These are phyloP conservation scores for Saiga tatarica DNA, from an alignment of 2,113 vertebrate species.

Conservation along the genomic window DNA sequence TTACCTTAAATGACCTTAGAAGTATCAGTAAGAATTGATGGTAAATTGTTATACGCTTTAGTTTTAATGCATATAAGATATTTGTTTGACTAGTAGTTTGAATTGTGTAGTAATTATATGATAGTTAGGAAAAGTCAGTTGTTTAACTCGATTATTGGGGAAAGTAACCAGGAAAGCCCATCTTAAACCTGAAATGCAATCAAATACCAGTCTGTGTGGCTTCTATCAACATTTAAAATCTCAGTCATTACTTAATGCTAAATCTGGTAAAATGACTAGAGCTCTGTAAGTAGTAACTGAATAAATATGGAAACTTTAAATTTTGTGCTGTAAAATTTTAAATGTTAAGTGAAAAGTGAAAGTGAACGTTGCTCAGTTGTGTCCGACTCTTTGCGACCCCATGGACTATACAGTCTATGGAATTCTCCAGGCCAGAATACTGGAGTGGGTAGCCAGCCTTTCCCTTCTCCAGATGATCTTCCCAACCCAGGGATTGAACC, in stretches of 20 bases:
- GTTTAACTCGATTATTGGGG: neutral
- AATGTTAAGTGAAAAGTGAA: neutral
- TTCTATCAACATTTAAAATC: neutral
- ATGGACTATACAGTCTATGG: too few species aligned
- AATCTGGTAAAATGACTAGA: neutral
- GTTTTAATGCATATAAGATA: neutral
- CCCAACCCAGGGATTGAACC: too few species aligned
- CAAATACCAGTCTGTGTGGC: neutral
- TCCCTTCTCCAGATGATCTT: too few species aligned
- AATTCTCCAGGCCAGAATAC: too few species aligned
- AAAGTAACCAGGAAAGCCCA: neutral
- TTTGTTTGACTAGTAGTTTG: neutral
- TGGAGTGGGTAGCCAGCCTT: too few species aligned
- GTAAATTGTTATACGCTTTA: neutral
- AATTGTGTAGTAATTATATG: neutral
- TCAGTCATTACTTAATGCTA: neutral
- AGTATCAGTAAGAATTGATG: neutral
- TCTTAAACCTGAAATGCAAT: constrained; percentile 18
- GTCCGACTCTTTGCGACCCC: too few species aligned
- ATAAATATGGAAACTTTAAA: neutral
- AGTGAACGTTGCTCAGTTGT: too few species aligned
- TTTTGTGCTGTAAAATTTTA: neutral
- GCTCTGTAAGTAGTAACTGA: neutral
- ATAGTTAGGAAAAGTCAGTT: neutral
- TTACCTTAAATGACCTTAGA: neutral